Evolutionary conservation across 2,797 vertebrate species (phyloP).

Genomic region (Melanotaenia trifasciata): DNA sequence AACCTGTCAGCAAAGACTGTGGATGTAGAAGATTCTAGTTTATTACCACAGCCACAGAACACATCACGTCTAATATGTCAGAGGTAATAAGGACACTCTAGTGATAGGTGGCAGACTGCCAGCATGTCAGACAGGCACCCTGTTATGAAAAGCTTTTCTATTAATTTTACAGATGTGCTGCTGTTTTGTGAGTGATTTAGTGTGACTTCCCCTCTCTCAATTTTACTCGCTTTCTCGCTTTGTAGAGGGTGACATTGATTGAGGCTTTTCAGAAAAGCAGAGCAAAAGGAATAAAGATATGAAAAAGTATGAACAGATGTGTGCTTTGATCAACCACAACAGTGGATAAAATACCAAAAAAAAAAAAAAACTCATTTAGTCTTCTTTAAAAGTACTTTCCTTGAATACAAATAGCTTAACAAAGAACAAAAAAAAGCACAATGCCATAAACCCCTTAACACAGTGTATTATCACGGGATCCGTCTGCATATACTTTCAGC

Average conservation of each 20-base stretch:
- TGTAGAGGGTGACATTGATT: conserved; percentile 39
- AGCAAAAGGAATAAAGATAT: background rate
- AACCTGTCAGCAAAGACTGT: conserved; percentile 64
- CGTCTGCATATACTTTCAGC: background rate
- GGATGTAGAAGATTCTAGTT: conserved; percentile 63
- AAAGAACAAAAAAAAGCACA: background rate
- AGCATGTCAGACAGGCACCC: conserved; percentile 68
- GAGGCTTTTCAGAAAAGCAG: conserved; percentile 28
- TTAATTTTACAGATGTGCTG: conserved; percentile 76
- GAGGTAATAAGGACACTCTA: conserved; percentile 68
- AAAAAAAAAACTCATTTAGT: background rate
- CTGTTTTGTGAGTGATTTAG: conserved; percentile 75
- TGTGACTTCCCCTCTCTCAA: conserved; percentile 21
- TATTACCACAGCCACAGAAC: conserved; percentile 70
- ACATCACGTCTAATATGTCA: conserved; percentile 76
- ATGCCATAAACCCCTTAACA: background rate
- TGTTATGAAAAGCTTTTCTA: conserved; percentile 75
- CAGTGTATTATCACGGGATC: background rate
- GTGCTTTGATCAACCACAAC: conserved; percentile 20
- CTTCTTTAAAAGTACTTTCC: background rate
- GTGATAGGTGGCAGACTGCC: conserved; percentile 69
- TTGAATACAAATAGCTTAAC: background rate
- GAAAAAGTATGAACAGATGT: conserved; percentile 23
- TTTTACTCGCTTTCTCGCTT: conserved; percentile 20
- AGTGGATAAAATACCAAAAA: background rate